Evolutionary conservation across 2,797 vertebrate species (phyloP), one percentile per base, ranked within the genome.

Genomic region (Malurus splendens): DNA sequence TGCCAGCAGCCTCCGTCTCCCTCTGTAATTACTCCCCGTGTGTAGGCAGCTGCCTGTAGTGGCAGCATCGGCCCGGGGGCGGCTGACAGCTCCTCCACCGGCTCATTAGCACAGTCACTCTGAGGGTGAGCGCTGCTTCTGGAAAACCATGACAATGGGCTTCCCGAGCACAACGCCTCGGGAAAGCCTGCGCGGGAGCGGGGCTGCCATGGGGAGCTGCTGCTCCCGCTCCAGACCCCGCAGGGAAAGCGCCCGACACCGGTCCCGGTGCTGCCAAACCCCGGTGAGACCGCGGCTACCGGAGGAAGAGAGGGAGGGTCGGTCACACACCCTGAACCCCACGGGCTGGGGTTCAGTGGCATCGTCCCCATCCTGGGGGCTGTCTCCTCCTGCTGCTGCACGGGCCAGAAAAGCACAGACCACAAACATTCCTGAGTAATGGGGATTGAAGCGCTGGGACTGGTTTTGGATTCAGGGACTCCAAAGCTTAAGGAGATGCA

Each of bases 61-160:
- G 88, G 61, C 89, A 86, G 94, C 44, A 41, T 64, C 33, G 32
- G 90, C 44, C 11, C 84, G 84, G 90, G 93, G 95, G 94, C 72
- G 93, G 95, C 90, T 85, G 94, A 84, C 94, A 88, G 93, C 89
- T 92, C 94, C 95, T 86, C 82, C 83, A 89, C 48, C 67, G 71
- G 42, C 91, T 80, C 92, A 90, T 95, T 91, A 91, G 91, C 30
- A 71, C 93, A 66, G 80, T 70, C 91, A 73, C 93, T 90, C 81
- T 41, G 10, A 81, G 85, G 86, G 92, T 7, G 82, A 92, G 66
- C 42, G 12, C 57, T 71, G 82, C 32, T 42, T 38, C 93, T 88
- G 77, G 38, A 33, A 38, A 41, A 13, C 15, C 15, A 68, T 36
- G n/a, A 89, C 71, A 47, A 87, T 64, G 93, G 89, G 83, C 86